A percentile compares a stretch with the other conserved stretches of the same genome.
Evolutionary conservation across 2,888 invertebrate species (phyloP).

Genomic region (Acanthococcus lagerstroemiae): DNA sequence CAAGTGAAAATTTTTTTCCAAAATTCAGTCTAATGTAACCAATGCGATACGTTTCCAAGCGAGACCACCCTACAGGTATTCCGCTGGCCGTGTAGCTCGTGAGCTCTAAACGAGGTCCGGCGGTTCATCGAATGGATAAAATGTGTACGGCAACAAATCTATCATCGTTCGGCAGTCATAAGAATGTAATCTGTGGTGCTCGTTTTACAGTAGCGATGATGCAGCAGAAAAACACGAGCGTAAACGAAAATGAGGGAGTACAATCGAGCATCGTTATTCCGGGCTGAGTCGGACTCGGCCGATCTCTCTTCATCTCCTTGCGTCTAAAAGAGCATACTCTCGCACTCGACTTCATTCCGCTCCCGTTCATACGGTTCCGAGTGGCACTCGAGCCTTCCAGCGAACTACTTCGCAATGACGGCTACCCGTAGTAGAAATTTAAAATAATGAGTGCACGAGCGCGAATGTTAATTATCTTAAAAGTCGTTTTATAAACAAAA

Average conservation of each 20-base stretch:
- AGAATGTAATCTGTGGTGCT: slow-evolving; percentile 7
- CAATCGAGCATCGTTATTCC: neutral
- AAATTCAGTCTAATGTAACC: too few relatives aligned
- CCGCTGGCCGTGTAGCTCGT: too few relatives aligned
- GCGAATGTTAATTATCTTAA: slow-evolving; percentile 26
- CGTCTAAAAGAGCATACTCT: too few relatives aligned
- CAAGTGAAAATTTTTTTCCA: too few relatives aligned
- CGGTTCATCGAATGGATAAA: too few relatives aligned
- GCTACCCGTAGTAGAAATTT: slow-evolving; percentile 13
- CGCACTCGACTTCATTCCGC: neutral
- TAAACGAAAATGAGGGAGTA: neutral
- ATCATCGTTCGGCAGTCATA: slow-evolving; percentile 12
- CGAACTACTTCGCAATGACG: slow-evolving; percentile 25
- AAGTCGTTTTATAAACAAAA: slow-evolving; percentile 29
- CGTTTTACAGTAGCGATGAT: slow-evolving; percentile 6
- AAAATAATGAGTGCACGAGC: slow-evolving; percentile 28
- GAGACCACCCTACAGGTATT: neutral
- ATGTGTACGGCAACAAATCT: too few relatives aligned
- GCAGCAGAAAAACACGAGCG: slow-evolving; percentile 5
- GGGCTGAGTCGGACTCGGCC: too few relatives aligned
- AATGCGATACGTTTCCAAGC: too few relatives aligned
- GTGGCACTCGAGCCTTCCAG: slow-evolving; percentile 29
- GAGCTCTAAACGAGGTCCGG: too few relatives aligned
- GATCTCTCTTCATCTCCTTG: too few relatives aligned
- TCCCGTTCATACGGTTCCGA: neutral